Conservation (phyloP, 2,888 invertebrate genomes). For the Hypselothyrea guttata region DNA sequence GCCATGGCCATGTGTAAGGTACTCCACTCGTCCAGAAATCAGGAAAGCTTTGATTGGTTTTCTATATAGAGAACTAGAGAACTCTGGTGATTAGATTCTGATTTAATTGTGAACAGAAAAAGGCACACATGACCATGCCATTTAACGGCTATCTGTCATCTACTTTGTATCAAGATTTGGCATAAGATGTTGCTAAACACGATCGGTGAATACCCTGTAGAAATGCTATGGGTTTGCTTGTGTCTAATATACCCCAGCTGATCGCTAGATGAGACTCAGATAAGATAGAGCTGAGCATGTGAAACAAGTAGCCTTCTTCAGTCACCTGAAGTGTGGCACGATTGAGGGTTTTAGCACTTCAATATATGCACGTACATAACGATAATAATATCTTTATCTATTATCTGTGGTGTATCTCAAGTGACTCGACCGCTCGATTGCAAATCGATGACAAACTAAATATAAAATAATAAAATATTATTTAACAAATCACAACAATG, state of each 20-base stretch:
- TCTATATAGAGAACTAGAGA: conserved; percentile 4
- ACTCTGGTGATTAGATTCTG: conserved; percentile 23
- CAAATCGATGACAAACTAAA: conserved; percentile 7
- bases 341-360: conserved; percentile 23
- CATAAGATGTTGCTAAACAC: not conserved
- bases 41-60: conserved; percentile 26
- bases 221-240: not conserved
- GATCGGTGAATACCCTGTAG: conserved; percentile 22
- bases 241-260: not conserved
- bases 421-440: conserved; percentile 23
- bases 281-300: not conserved
- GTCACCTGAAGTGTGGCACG: conserved; percentile 18
- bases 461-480: conserved; percentile 7
- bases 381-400: conserved; percentile 41
- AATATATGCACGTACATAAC: conserved; percentile 17
- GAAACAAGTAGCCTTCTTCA: conserved; percentile 2
- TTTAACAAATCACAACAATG: conserved; percentile 11
- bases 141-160: conserved; percentile 26
- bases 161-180: conserved; percentile 36
- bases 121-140: conserved; percentile 29
- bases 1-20: conserved; percentile 7
- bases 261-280: conserved; percentile 8
- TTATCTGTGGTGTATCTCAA: conserved; percentile 31
- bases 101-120: conserved; percentile 36
- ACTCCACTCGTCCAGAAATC: conserved; percentile 2